Conservation (phyloP, 2,797 vertebrate genomes). For the Gymnothorax javanicus region DNA sequence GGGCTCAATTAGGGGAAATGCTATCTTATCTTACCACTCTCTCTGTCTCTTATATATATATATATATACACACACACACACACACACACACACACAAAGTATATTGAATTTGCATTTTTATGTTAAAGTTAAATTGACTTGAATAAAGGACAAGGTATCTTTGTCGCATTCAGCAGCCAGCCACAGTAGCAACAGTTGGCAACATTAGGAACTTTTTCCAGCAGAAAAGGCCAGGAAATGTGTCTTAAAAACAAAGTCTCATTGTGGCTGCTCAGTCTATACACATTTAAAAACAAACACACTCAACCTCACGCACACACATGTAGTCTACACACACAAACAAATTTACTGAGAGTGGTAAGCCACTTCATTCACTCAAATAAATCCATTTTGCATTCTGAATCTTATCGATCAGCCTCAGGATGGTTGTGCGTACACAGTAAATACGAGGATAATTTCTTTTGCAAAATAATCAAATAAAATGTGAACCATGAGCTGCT, state of each 20-base stretch:
- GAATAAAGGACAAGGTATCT: too few species aligned
- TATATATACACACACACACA: background rate
- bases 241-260: too few species aligned
- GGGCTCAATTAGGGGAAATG: too few species aligned
- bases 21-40: too few species aligned
- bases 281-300: background rate
- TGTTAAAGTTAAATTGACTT: too few species aligned
- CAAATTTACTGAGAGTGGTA: background rate
- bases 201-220: too few species aligned
- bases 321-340: background rate
- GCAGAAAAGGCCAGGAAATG: too few species aligned
- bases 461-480: slow-evolving; percentile 14
- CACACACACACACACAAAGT: background rate
- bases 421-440: background rate
- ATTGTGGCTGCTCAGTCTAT: too few species aligned
- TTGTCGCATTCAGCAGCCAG: too few species aligned
- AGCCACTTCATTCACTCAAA: background rate
- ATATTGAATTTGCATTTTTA: background rate
- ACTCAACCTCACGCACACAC: background rate
- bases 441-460: slow-evolving; percentile 17
- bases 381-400: background rate
- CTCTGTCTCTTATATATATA: too few species aligned
- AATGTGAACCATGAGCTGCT: background rate
- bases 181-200: too few species aligned
- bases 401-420: background rate